These are phyloP conservation scores for Saiga tatarica DNA, from an alignment of 2,113 vertebrate species.

Conservation along the genomic window DNA sequence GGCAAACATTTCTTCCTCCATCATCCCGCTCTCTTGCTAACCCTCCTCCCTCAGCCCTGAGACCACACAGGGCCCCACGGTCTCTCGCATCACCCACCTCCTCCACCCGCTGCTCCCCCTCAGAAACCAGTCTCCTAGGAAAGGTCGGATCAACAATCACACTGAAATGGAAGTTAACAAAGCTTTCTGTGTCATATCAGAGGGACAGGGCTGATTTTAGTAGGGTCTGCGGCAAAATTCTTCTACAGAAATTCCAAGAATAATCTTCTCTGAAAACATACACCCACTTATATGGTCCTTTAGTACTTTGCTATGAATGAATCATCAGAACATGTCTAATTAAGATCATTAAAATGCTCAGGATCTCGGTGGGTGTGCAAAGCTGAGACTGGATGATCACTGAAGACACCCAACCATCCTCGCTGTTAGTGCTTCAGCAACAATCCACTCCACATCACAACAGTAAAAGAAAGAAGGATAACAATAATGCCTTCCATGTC, in stretches of 20 bases:
- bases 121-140: background rate
- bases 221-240: background rate
- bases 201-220: background rate
- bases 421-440: background rate
- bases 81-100: background rate
- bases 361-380: background rate
- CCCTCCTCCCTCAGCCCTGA: background rate
- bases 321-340: background rate
- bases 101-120: background rate
- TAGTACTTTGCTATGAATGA: background rate
- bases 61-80: rapidly evolving
- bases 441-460: background rate
- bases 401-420: background rate
- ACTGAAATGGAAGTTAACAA: background rate
- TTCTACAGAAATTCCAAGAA: background rate
- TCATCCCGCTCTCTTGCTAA: background rate
- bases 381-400: background rate
- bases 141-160: background rate
- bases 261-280: background rate
- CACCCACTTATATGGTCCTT: background rate
- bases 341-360: background rate
- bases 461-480: background rate
- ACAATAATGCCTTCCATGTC: background rate
- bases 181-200: background rate
- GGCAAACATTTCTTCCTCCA: background rate